Base-by-base conservation (phyloP, 2,113 vertebrate species). In the Tetrax tetrax region DNA sequence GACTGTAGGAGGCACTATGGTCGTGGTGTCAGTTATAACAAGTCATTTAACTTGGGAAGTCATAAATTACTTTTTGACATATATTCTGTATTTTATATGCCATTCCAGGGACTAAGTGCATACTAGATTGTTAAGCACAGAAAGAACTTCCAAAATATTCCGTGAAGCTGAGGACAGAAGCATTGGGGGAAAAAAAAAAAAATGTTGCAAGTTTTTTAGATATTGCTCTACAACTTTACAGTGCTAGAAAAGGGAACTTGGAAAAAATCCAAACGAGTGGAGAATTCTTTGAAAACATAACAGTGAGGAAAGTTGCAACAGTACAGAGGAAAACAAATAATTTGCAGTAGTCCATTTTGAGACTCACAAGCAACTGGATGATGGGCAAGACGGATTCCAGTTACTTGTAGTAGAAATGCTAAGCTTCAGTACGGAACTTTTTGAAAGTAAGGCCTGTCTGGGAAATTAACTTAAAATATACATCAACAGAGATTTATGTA, bases 401-500 rank as follows among this genome's bases (percentile, higher is more conserved):
- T 37, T 31, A 37, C 3, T 28, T 82, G 45, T 6, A 5, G 4
- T 13, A 72, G 47, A 77, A 18, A 35, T 33, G 41, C 10, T 15
- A 68, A 80, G 4, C 1, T 76, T 72, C 38, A 47, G 6, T 48
- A 24, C 1, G 41, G 7, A 47, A 27, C 5, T 43, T 33, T 66
- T 68, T 47, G 15, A 83, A 63, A 76, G 2, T 76, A 35, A 21
- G 2, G 3, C 1, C 16, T 57, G 3, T 8, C 20, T 72, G 12
- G 19, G 4, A 65, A 61, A 57, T 48, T 53, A 82, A 3, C 6
- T 53, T 63, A 74, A 91, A 81, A 81, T 28, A 25, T 4, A 20
- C 2, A 3, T 31, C 1, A 4, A 28, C 1, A 1, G 0, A 77
- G 5, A 48, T 51, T 75, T 38, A 54, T 29, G 4, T 5, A 60